These are phyloP conservation scores for Sinohyriopsis cumingii DNA, from an alignment of 2,888 invertebrate genomes.

Conservation along the genomic window DNA sequence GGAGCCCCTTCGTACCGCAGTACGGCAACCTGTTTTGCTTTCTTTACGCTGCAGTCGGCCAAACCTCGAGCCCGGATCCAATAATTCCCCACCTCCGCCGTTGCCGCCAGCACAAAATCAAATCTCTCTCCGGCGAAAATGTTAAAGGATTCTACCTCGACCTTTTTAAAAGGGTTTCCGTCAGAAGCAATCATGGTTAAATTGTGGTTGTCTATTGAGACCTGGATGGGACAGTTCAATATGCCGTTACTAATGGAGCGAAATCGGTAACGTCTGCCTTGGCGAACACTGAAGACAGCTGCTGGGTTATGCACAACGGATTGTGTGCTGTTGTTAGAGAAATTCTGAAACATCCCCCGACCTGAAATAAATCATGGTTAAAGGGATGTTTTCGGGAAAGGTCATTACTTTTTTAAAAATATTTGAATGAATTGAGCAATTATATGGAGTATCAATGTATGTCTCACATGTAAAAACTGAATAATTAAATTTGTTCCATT, in stretches of 20 bases:
- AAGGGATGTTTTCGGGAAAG: too few species aligned
- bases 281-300: constrained; percentile 50
- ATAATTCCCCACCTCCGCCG: constrained; percentile 44
- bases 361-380: constrained; percentile 8
- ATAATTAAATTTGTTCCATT: too few species aligned
- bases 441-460: too few species aligned
- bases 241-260: constrained; percentile 59
- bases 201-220: constrained; percentile 56
- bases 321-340: constrained; percentile 23
- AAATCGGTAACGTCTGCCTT: constrained; percentile 58
- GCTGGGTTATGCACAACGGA: constrained; percentile 46
- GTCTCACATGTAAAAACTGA: too few species aligned
- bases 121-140: constrained; percentile 84
- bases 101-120: constrained; percentile 28
- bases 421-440: too few species aligned
- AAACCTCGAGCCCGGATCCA: constrained; percentile 28
- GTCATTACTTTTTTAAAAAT: too few species aligned
- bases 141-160: constrained; percentile 46
- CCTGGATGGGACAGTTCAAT: constrained; percentile 74
- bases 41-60: constrained; percentile 19
- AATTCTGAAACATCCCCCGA: constrained; percentile 33
- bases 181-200: constrained; percentile 54
- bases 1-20: constrained; percentile 84
- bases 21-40: constrained; percentile 80
- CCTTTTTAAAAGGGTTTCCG: constrained; percentile 41